phyloP scores from a whole-genome alignment of 2,888 invertebrate species.

The Cheiracanthium punctorium region DNA sequence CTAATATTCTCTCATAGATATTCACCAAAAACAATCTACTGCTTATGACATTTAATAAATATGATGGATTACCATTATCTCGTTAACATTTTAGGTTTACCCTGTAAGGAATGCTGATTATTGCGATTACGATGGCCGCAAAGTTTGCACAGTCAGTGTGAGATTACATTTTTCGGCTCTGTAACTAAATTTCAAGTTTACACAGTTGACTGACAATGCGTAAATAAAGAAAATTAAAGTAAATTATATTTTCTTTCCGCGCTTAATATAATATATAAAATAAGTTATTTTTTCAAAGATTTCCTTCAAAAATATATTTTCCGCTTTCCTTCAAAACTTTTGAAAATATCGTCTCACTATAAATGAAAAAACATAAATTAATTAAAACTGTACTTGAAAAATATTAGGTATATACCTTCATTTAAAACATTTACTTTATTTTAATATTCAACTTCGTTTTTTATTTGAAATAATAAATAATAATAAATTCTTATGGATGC shows the following conservation, averaged over 20 bases:
- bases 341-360: no score
- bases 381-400: no score
- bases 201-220: neutral
- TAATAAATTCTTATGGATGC: no score
- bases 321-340: no score
- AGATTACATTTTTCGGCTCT: constrained; percentile 1
- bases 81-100: constrained; percentile 10
- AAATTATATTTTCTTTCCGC: neutral
- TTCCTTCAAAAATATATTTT: no score
- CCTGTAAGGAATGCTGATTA: neutral
- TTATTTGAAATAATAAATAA: no score
- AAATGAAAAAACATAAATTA: no score
- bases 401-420: no score
- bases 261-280: no score
- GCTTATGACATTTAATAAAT: constrained; percentile 61
- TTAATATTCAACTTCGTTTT: no score
- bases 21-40: constrained; percentile 34
- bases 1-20: constrained; percentile 28
- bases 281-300: no score
- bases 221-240: neutral
- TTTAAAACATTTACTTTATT: no score
- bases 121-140: neutral
- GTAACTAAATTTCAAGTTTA: constrained; percentile 9
- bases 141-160: neutral
- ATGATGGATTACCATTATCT: constrained; percentile 58